phyloP scores from a whole-genome alignment of 2,113 vertebrate genomes.

The Pristiophorus japonicus region DNA sequence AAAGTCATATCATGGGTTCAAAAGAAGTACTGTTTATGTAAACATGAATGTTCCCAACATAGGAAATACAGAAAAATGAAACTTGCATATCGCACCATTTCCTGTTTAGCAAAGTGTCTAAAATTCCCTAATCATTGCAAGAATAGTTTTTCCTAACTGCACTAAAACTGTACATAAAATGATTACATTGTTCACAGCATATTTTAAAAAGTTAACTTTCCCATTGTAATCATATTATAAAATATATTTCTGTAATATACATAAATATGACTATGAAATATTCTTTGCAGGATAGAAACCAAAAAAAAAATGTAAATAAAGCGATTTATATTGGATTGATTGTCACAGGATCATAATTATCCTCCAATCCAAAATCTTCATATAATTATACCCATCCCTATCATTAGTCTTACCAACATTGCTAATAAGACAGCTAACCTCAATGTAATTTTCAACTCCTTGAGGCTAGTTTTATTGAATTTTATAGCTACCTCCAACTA shows the following conservation, averaged over 20 bases:
- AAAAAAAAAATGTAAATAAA: not conserved
- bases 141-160: not conserved
- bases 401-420: not conserved
- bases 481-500: not conserved
- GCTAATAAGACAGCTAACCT: not conserved
- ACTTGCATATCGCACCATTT: conserved; percentile 1
- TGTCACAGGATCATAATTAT: not conserved
- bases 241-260: not conserved
- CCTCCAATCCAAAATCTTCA: not conserved
- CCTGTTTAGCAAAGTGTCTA: conserved; percentile 6
- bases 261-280: not conserved
- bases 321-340: not conserved
- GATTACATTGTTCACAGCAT: not conserved
- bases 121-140: not conserved
- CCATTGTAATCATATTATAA: not conserved
- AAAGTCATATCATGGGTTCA: conserved; percentile 28
- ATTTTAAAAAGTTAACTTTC: not conserved
- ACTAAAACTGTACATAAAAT: not conserved
- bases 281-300: not conserved
- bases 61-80: not conserved
- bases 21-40: conserved; percentile 31
- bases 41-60: conserved; percentile 30
- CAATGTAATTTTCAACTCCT: not conserved
- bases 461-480: not conserved
- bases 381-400: not conserved